These are phyloP conservation scores for Jacana jacana DNA, from an alignment of 2,113 vertebrate genomes.

Conservation along the genomic window DNA sequence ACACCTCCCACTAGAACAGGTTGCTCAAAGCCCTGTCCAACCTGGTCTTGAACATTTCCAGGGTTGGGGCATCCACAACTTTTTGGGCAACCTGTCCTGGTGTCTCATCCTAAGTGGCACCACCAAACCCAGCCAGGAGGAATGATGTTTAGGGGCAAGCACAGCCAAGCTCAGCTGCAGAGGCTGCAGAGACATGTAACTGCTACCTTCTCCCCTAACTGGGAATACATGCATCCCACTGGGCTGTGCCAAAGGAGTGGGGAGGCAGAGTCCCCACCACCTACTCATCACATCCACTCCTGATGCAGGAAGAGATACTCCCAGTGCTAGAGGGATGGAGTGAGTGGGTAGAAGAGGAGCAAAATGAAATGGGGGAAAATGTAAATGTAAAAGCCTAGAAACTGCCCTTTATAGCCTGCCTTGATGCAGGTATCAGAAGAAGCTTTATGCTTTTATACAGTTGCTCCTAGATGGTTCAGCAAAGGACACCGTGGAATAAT, in stretches of 20 bases:
- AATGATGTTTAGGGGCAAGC: not conserved
- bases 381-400: not conserved
- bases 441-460: not conserved
- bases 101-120: not conserved
- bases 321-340: not conserved
- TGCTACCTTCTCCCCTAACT: not conserved
- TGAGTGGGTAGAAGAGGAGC: not conserved
- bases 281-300: not conserved
- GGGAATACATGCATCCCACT: not conserved
- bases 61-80: not conserved
- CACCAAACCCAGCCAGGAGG: not conserved
- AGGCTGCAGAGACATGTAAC: not conserved
- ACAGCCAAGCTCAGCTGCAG: not conserved
- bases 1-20: not conserved
- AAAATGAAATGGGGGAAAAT: not conserved
- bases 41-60: not conserved
- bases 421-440: not conserved
- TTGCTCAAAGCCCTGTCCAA: not conserved
- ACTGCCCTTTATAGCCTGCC: not conserved
- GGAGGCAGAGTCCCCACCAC: not conserved
- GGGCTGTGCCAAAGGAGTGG: not conserved
- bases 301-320: not conserved
- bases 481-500: not conserved
- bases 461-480: not conserved
- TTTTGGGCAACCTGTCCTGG: not conserved